A percentile compares a stretch with the other conserved stretches of the same genome.
Evolutionary conservation across 1,140 invertebrate species (phyloP).

Genomic region (Papilio machaon): DNA sequence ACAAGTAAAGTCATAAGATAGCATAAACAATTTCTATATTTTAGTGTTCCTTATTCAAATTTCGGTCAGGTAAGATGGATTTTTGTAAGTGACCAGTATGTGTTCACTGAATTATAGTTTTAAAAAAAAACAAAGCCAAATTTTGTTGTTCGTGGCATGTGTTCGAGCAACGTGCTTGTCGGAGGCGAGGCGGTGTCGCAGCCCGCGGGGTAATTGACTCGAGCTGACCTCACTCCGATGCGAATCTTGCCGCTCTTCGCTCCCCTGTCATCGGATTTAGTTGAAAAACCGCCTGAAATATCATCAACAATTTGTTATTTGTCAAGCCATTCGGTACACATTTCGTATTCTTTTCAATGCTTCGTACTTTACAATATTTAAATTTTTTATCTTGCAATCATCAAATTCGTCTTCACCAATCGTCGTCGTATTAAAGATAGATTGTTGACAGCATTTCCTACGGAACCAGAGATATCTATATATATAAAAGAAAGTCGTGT

Average conservation of each 20-base stretch:
- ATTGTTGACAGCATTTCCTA: no score
- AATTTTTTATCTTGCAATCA: not conserved
- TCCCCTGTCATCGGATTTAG: slow-evolving; percentile 39
- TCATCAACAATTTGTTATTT: slow-evolving; percentile 12
- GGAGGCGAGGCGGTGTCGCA: slow-evolving; percentile 47
- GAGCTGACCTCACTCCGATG: slow-evolving; percentile 72
- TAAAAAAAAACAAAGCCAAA: slow-evolving; percentile 39
- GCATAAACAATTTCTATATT: not conserved
- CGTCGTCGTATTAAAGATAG: no score
- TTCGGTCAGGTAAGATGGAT: not conserved
- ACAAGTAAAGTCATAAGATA: not conserved
- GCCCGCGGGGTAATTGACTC: slow-evolving; percentile 75
- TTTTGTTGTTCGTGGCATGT: slow-evolving; percentile 43
- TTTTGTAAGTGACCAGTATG: not conserved
- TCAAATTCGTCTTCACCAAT: no score
- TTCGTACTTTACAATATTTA: not conserved
- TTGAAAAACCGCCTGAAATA: slow-evolving; percentile 12
- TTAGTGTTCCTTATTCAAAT: not conserved
- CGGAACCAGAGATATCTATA: no score
- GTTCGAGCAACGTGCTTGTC: slow-evolving; percentile 33
- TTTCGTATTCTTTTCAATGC: slow-evolving; percentile 1
- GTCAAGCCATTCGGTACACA: not conserved
- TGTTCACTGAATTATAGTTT: not conserved
- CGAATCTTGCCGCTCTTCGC: slow-evolving; percentile 68
- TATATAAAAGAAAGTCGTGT: no score